A percentile compares a stretch with the other conserved stretches of the same genome.
These are phyloP conservation scores for Microctonus hyperodae DNA, from an alignment of 2,888 invertebrate species.

Conservation along the genomic window DNA sequence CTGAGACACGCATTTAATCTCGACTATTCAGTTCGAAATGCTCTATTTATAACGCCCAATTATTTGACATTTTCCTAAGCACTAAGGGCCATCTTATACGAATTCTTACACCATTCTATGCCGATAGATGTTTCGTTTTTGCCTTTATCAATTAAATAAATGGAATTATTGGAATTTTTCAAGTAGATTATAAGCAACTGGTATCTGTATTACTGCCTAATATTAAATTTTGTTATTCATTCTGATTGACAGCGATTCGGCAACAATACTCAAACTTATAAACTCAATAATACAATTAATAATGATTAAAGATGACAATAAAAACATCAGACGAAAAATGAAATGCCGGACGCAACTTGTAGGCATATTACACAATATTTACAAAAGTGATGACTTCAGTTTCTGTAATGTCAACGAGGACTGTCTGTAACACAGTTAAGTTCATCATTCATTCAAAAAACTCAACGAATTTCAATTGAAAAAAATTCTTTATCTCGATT, in stretches of 20 bases:
- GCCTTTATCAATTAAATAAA: background rate
- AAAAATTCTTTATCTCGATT: too few relatives aligned
- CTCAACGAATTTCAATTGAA: background rate
- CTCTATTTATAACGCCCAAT: background rate
- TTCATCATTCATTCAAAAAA: background rate
- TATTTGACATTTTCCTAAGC: constrained; percentile 40
- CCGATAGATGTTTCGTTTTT: constrained; percentile 8
- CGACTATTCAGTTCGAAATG: constrained; percentile 11
- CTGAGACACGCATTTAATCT: constrained; percentile 31
- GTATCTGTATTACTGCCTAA: background rate
- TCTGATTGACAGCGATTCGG: background rate
- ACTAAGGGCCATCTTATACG: constrained; percentile 47
- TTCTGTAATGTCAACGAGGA: constrained; percentile 47
- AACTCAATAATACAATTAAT: background rate
- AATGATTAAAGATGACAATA: constrained; percentile 7
- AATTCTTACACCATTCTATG: constrained; percentile 45
- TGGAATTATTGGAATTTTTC: background rate
- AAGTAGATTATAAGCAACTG: background rate
- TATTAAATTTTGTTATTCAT: background rate
- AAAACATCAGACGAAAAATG: constrained; percentile 19
- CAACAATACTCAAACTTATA: background rate
- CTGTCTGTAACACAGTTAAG: constrained; percentile 26
- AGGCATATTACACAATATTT: constrained; percentile 61
- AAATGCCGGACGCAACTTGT: constrained; percentile 42
- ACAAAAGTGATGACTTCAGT: constrained; percentile 52